Base-by-base conservation (phyloP, 2,888 invertebrate species). In the Chrysolina americana region DNA sequence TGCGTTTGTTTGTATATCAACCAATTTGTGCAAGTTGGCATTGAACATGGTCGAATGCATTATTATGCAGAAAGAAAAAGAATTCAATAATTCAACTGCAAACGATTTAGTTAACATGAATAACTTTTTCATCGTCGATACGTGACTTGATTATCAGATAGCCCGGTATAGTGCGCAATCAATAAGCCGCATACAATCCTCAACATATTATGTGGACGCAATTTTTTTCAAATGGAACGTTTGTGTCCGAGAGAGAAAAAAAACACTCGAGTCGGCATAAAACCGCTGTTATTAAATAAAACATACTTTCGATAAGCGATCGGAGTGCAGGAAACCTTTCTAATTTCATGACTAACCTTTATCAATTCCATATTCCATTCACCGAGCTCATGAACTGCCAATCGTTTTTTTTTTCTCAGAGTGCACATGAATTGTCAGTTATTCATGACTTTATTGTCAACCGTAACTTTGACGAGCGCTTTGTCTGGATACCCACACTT, bases 311-410 rank as follows among this genome's bases (percentile, higher is more conserved):
- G 56, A 69, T 73, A 65, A 63, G 48, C 65, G 53, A 69, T 69
- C 41, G 41, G 48, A 44, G 21, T 68, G 64, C 44, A 73, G 36
- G 50, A 41, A 70, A 70, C 73, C 74, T 62, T 74, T 74, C 74
- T 74, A 74, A 63, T 70, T 63, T 74, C 70, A 74, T 66, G 66
- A 63, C 9, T 74, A 74, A 74, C 74, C 73, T 73, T 73, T 73
- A 70, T 70, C 65, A 66, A 59, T 64, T 59, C 62, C 69, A 63
- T 70, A 59, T 64, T 65, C 62, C 69, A 63, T 70, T 74, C 70
- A 74, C 74, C 47, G 53, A 48, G 62, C 70, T 66, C 74, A 70
- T 66, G 70, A 74, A 68, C 68, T 72, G 72, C 62, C 74, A 70
- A 63, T 74, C 66, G 62, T 64, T 69, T 65, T 72, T 68, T 15